Conservation (phyloP, 2,797 vertebrate genomes). For the Cyprinella venusta region DNA sequence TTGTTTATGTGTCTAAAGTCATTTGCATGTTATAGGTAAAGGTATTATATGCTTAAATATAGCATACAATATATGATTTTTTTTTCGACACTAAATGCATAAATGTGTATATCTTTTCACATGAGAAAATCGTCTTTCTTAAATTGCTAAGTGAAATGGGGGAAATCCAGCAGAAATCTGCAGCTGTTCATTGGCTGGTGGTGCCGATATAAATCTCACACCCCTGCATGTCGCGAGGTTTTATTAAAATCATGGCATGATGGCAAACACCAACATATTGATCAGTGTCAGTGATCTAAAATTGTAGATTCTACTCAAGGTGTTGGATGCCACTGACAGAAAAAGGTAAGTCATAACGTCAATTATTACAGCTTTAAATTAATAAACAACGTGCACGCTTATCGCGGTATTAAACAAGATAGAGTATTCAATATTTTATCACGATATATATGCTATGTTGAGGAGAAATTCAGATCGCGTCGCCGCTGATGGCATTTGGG, state of each 20-base stretch:
- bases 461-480: not conserved
- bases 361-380: not conserved
- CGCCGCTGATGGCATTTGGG: not conserved
- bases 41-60: not conserved
- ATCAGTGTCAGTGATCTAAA: not conserved
- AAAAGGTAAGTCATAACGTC: constrained; percentile 10
- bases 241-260: constrained; percentile 42
- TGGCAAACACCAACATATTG: not conserved
- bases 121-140: not conserved
- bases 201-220: not conserved
- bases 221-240: not conserved
- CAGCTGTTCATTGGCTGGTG: constrained; percentile 26
- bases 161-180: constrained; percentile 8
- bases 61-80: too few relatives aligned
- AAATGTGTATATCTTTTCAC: not conserved
- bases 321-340: not conserved
- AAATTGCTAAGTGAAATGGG: not conserved
- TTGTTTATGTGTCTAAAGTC: not conserved
- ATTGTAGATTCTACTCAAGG: not conserved
- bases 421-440: not conserved
- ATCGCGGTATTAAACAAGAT: not conserved
- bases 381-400: not conserved
- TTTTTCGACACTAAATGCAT: not conserved
- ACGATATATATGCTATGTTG: too few relatives aligned
- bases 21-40: not conserved